Percentiles rank a stretch among this genome's conserved stretches.
Evolutionary conservation across 1,140 invertebrate species (phyloP).

Genomic region (Cydia fagiglandana): DNA sequence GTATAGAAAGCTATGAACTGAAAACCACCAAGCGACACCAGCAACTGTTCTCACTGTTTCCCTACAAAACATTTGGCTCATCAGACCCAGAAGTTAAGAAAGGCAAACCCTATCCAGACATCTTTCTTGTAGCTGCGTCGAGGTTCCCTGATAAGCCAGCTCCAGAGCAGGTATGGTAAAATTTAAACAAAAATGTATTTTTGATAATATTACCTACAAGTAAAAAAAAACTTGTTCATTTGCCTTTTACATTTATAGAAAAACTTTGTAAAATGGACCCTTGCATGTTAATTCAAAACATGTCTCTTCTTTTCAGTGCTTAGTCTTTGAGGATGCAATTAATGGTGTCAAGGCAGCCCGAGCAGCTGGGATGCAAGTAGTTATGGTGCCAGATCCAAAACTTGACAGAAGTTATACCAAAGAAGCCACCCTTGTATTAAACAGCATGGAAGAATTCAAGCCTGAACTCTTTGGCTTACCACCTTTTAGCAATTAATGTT

Average conservation of each 20-base stretch:
- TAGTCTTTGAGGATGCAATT: slow-evolving; percentile 96
- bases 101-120: slow-evolving; percentile 89
- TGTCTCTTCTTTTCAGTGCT: slow-evolving; percentile 81
- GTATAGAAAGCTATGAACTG: slow-evolving; percentile 80
- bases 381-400: slow-evolving; percentile 90
- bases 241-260: not conserved
- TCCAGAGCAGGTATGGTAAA: slow-evolving; percentile 74
- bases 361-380: slow-evolving; percentile 91
- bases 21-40: slow-evolving; percentile 85
- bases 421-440: slow-evolving; percentile 86
- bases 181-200: not conserved
- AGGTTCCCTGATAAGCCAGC: slow-evolving; percentile 83
- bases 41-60: slow-evolving; percentile 83
- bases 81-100: slow-evolving; percentile 86
- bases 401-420: slow-evolving; percentile 80
- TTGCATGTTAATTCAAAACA: slow-evolving; percentile 21
- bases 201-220: not conserved
- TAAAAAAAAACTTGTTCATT: too few species aligned
- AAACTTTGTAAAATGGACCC: not conserved
- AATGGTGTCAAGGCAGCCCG: slow-evolving; percentile 91
- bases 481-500: slow-evolving; percentile 79
- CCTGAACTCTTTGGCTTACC: slow-evolving; percentile 95
- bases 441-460: slow-evolving; percentile 88
- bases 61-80: slow-evolving; percentile 84
- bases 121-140: slow-evolving; percentile 85